Percentiles rank a stretch among this genome's conserved stretches.
These are phyloP conservation scores for Ochropleura leucogaster DNA, from an alignment of 2,888 invertebrate species.

Conservation along the genomic window DNA sequence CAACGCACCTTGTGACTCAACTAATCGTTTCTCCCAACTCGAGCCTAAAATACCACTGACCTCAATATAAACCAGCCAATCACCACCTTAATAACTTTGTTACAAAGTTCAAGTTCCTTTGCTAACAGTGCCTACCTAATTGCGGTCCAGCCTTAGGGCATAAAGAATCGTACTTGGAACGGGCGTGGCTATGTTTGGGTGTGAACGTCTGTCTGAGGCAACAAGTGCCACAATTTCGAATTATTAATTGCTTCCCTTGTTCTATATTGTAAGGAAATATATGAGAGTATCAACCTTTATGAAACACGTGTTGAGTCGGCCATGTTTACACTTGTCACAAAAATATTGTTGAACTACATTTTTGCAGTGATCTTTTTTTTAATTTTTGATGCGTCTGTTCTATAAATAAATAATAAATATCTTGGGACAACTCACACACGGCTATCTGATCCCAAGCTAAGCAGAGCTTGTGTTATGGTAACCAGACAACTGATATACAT, in stretches of 20 bases:
- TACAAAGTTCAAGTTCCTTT: conserved; percentile 28
- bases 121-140: conserved; percentile 43
- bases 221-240: conserved; percentile 55
- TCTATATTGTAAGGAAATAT: conserved; percentile 22
- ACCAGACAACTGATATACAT: too few relatives aligned
- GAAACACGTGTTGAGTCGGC: neutral
- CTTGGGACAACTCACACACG: too few relatives aligned
- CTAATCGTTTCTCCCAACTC: conserved; percentile 36
- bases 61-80: conserved; percentile 1
- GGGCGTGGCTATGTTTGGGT: conserved; percentile 55
- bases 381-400: too few relatives aligned
- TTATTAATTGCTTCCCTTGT: conserved; percentile 56
- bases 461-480: too few relatives aligned
- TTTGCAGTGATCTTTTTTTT: too few relatives aligned
- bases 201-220: conserved; percentile 57
- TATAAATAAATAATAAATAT: too few relatives aligned
- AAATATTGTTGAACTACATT: neutral
- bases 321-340: neutral
- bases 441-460: too few relatives aligned
- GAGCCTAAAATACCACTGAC: conserved; percentile 56
- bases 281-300: conserved; percentile 27
- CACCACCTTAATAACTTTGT: neutral
- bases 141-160: conserved; percentile 60
- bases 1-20: conserved; percentile 40
- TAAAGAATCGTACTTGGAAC: conserved; percentile 52